These are phyloP conservation scores for Bungarus multicinctus DNA, from an alignment of 2,113 vertebrate species.

Conservation along the genomic window DNA sequence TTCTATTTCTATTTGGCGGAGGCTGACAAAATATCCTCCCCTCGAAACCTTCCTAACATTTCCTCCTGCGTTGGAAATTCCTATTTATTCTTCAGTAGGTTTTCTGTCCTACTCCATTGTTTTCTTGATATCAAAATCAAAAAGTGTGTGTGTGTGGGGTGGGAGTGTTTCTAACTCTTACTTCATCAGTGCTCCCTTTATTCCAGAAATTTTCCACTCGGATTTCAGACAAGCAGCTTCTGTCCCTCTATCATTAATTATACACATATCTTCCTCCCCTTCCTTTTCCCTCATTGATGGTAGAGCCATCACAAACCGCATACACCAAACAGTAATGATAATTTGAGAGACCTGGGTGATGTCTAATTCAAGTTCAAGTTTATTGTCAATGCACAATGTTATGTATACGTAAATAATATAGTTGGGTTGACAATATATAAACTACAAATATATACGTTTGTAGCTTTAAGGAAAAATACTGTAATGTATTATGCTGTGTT, in stretches of 20 bases:
- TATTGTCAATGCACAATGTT: no score
- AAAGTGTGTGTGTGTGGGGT: not conserved
- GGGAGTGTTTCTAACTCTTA: not conserved
- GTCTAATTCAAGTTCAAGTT: not conserved
- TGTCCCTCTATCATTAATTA: not conserved
- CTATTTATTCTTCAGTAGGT: not conserved
- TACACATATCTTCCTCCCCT: not conserved
- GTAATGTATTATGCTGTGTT: no score
- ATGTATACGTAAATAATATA: no score
- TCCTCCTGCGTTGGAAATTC: not conserved
- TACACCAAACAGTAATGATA: not conserved
- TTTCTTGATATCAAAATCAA: not conserved
- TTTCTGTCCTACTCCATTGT: not conserved
- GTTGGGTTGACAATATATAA: no score
- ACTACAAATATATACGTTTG: no score
- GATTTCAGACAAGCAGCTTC: not conserved
- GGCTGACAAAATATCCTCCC: not conserved
- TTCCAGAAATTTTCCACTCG: not conserved
- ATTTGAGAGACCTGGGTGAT: not conserved
- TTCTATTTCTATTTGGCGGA: not conserved
- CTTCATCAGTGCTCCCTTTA: not conserved
- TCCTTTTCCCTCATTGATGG: not conserved
- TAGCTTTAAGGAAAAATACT: no score
- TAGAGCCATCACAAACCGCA: not conserved
- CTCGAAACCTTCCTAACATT: not conserved